These are phyloP conservation scores for Theonella swinhoei DNA, from an alignment of 37 sponge, comb jelly and placozoan genomes.

Conservation along the genomic window DNA sequence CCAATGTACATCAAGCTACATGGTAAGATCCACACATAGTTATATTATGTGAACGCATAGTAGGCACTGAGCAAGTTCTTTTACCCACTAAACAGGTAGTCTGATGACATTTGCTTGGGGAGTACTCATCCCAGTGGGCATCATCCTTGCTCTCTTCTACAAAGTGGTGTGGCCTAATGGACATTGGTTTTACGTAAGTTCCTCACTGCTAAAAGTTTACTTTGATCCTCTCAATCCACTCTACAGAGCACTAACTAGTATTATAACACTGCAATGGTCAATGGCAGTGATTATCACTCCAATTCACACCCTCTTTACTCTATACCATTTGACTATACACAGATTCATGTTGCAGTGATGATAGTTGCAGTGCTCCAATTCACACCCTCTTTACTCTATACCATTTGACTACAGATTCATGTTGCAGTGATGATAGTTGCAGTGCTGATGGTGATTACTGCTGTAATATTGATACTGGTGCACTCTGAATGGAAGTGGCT, in stretches of 20 bases:
- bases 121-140: constrained; percentile 58
- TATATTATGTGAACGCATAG: not conserved
- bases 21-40: constrained; percentile 6
- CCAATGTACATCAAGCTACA: constrained; percentile 42
- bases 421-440: constrained; percentile 15
- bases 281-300: no score
- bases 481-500: constrained; percentile 46
- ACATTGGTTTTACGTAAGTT: constrained; percentile 78
- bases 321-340: no score
- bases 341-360: no score
- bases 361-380: no score
- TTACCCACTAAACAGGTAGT: constrained; percentile 20
- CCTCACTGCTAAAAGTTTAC: not conserved
- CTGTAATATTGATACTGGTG: constrained; percentile 18
- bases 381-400: no score
- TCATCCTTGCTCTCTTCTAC: constrained; percentile 63
- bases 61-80: not conserved
- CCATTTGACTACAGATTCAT: constrained; percentile 10
- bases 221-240: not conserved
- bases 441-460: constrained; percentile 12
- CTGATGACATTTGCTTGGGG: constrained; percentile 62
- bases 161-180: constrained; percentile 68
- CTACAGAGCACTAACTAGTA: not conserved
- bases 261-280: no score
- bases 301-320: not conserved